Evolutionary conservation across 2,888 invertebrate species (phyloP).

Genomic region (Achlya flavicornis): DNA sequence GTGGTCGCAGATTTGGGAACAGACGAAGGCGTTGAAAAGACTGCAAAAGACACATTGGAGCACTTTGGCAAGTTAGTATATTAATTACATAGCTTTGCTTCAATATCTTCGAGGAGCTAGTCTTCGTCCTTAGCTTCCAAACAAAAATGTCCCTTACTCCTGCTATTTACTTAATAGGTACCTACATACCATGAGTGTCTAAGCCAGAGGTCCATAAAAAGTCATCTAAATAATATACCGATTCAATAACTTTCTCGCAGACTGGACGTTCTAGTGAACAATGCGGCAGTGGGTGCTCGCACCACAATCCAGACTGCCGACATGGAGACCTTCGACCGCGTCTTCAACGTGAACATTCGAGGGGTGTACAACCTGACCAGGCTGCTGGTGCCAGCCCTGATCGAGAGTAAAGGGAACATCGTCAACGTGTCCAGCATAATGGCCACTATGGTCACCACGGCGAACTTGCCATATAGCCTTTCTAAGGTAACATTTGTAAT

Average conservation of each 20-base stretch:
- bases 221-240: no score
- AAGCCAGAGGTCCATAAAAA: no score
- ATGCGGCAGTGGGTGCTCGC: constrained; percentile 80
- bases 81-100: background rate
- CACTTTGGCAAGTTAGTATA: constrained; percentile 45
- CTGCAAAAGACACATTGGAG: constrained; percentile 41
- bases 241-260: constrained; percentile 14
- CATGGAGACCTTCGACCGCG: constrained; percentile 46
- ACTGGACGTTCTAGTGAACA: constrained; percentile 63
- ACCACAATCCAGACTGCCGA: constrained; percentile 50
- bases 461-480: constrained; percentile 91
- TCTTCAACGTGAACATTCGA: constrained; percentile 86
- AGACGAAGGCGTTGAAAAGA: constrained; percentile 49
- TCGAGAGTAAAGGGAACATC: constrained; percentile 83
- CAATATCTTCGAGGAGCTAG: no score
- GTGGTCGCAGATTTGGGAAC: constrained; percentile 51
- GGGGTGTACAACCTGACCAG: constrained; percentile 80
- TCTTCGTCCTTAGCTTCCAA: no score
- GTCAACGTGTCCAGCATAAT: constrained; percentile 88
- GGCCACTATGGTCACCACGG: constrained; percentile 88
- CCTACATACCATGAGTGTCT: no score
- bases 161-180: no score
- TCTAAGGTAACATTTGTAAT: constrained; percentile 62
- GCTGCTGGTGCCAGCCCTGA: constrained; percentile 85
- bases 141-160: no score